Conservation (phyloP, 1,140 invertebrate genomes). For the Drosophila athabasca region DNA sequence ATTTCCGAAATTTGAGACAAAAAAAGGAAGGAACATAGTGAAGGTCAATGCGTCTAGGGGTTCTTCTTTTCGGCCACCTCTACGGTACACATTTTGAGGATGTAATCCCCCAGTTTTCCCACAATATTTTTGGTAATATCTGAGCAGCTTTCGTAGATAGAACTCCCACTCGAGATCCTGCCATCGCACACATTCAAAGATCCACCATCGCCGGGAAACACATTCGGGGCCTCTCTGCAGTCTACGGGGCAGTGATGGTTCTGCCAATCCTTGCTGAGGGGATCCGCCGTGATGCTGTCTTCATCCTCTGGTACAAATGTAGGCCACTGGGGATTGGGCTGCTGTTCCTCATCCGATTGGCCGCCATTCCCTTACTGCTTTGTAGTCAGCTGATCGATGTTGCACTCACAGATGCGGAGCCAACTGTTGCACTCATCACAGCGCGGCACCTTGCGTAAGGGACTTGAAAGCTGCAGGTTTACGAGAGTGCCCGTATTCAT, state of each 20-base stretch:
- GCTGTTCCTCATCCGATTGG: background rate
- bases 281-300: background rate
- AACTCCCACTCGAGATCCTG: no score
- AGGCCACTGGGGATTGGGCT: background rate
- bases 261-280: background rate
- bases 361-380: slow-evolving; percentile 43
- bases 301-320: background rate
- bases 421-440: slow-evolving; percentile 60
- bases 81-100: slow-evolving; percentile 62
- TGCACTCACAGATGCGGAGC: slow-evolving; percentile 17
- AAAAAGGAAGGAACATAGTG: background rate
- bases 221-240: slow-evolving; percentile 48
- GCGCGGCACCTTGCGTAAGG: slow-evolving; percentile 28
- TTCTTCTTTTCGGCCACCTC: slow-evolving; percentile 56
- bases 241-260: slow-evolving; percentile 66
- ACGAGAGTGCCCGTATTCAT: background rate
- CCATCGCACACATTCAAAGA: no score
- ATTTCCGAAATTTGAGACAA: no score
- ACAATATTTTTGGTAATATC: slow-evolving; percentile 30
- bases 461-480: slow-evolving; percentile 4
- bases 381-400: slow-evolving; percentile 67
- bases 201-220: slow-evolving; percentile 16
- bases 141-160: no score
- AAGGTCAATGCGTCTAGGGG: slow-evolving; percentile 1
- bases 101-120: slow-evolving; percentile 54